A percentile compares a stretch with the other conserved stretches of the same genome.
phyloP scores from a whole-genome alignment of 1,140 invertebrate genomes.

The Medauroidea extradentata region DNA sequence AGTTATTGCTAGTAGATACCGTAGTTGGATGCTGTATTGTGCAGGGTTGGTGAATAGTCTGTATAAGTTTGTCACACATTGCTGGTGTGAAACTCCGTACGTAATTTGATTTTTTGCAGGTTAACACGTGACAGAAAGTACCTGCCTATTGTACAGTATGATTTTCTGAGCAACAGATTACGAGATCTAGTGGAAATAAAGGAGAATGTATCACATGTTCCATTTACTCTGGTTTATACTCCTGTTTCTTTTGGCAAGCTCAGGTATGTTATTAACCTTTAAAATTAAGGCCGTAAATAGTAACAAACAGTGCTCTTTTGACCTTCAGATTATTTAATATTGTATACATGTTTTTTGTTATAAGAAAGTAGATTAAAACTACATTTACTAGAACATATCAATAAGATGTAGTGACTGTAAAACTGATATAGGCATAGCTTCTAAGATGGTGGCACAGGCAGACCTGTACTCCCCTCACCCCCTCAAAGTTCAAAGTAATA shows the following conservation, averaged over 20 bases:
- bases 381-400: no score
- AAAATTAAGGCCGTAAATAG: neutral
- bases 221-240: constrained; percentile 55
- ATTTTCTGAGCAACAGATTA: constrained; percentile 73
- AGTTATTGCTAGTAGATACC: no score
- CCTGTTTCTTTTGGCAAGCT: constrained; percentile 66
- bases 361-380: no score
- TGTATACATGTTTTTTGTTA: neutral
- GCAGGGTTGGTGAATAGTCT: no score
- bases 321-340: neutral
- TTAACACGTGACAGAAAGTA: constrained; percentile 62
- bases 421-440: no score
- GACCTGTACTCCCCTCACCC: no score
- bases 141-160: constrained; percentile 76
- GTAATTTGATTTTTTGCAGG: constrained; percentile 45
- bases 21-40: constrained; percentile 16
- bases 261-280: constrained; percentile 34
- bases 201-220: constrained; percentile 43
- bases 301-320: neutral
- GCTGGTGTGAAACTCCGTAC: no score
- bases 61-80: no score
- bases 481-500: no score
- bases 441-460: no score
- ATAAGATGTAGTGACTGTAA: no score
- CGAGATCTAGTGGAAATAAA: constrained; percentile 60